Evolutionary conservation across 2,113 vertebrate genomes (phyloP).

Genomic region (Typhlomys cinereus): DNA sequence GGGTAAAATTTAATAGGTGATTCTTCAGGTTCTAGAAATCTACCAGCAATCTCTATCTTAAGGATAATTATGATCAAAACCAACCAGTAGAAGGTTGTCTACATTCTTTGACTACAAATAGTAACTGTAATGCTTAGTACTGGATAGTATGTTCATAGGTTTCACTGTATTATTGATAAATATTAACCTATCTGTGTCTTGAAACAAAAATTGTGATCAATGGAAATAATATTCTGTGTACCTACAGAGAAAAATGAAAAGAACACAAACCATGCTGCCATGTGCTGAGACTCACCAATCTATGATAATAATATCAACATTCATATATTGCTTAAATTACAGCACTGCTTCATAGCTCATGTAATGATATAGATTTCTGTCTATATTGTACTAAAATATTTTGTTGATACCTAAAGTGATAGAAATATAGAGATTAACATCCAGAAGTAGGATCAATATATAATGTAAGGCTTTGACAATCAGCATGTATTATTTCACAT

Average conservation of each 20-base stretch:
- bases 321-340: neutral
- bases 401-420: neutral
- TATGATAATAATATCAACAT: neutral
- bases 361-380: neutral
- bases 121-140: neutral
- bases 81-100: neutral
- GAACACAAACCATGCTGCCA: neutral
- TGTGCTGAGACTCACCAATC: neutral
- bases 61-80: neutral
- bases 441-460: neutral
- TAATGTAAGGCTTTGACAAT: neutral
- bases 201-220: neutral
- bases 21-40: neutral
- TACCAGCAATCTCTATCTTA: neutral
- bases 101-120: neutral
- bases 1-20: neutral
- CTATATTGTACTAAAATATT: neutral
- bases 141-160: neutral
- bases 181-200: neutral
- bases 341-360: neutral
- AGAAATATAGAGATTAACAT: neutral
- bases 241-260: neutral
- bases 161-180: conserved; percentile 42
- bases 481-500: neutral
- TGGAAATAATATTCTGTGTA: neutral